A percentile compares a stretch with the other conserved stretches of the same genome.
phyloP scores from a whole-genome alignment of 2,797 vertebrate species.

The Halcyon chelicuti region DNA sequence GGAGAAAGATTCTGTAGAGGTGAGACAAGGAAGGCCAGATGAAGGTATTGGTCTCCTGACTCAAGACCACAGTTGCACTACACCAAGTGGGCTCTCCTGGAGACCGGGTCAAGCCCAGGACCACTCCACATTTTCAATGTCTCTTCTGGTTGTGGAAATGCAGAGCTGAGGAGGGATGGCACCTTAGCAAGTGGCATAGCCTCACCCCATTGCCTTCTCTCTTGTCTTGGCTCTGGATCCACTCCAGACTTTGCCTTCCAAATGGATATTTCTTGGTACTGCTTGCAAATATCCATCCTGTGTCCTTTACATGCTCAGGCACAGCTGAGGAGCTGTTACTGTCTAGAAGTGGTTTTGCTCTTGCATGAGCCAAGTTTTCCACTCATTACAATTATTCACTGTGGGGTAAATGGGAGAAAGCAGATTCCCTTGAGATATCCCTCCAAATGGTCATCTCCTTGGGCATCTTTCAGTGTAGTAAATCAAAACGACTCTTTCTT shows the following conservation, averaged over 20 bases:
- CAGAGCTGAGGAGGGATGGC: neutral
- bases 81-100: neutral
- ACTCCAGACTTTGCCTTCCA: neutral
- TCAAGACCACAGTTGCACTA: neutral
- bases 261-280: neutral
- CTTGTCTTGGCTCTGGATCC: neutral
- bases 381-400: neutral
- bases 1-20: neutral
- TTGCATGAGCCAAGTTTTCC: neutral
- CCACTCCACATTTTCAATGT: neutral
- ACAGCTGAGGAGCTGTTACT: neutral
- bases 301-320: neutral
- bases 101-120: neutral
- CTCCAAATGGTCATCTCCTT: neutral
- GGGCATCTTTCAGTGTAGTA: neutral
- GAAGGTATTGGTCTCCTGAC: neutral
- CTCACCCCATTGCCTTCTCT: neutral
- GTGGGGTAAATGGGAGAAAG: neutral
- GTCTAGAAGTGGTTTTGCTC: neutral
- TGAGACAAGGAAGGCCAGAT: neutral
- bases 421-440: neutral
- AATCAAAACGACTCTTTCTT: neutral
- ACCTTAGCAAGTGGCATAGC: neutral
- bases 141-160: neutral
- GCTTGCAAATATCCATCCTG: neutral